Evolutionary conservation across 2,797 vertebrate species (phyloP).

Genomic region (Galaxias olidus): DNA sequence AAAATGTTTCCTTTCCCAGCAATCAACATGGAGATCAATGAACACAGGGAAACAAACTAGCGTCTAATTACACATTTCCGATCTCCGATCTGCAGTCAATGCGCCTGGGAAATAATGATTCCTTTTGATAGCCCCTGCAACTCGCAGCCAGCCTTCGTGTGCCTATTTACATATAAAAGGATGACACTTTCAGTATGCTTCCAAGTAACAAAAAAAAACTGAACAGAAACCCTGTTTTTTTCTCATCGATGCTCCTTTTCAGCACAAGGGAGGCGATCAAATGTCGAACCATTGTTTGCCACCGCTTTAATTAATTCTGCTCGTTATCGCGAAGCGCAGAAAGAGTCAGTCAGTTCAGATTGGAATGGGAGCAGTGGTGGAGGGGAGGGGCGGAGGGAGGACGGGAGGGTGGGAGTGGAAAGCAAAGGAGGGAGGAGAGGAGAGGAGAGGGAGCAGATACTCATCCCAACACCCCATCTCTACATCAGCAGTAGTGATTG

Average conservation of each 20-base stretch:
- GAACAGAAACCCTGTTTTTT: constrained; percentile 19
- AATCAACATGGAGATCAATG: constrained; percentile 63
- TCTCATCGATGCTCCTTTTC: constrained; percentile 51
- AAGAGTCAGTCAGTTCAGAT: constrained; percentile 61
- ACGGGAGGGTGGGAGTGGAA: constrained; percentile 42
- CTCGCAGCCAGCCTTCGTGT: constrained; percentile 38
- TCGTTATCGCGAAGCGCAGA: constrained; percentile 72
- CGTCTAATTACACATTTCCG: constrained; percentile 69
- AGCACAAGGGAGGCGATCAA: constrained; percentile 56
- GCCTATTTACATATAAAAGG: constrained; percentile 73
- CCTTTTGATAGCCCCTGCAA: constrained; percentile 53
- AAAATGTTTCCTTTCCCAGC: constrained; percentile 21
- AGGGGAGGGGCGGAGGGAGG: constrained; percentile 28
- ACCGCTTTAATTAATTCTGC: constrained; percentile 74
- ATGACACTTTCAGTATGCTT: constrained; percentile 30
- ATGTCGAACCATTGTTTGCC: constrained; percentile 73
- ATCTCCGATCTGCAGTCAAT: constrained; percentile 51
- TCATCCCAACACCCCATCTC: constrained; percentile 42
- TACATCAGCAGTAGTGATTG: constrained; percentile 60
- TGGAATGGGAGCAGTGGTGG: constrained; percentile 65
- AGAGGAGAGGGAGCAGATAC: constrained; percentile 19
- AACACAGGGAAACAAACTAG: constrained; percentile 48
- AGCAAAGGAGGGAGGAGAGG: constrained; percentile 28
- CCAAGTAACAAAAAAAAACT: constrained; percentile 38
- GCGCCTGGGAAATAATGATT: constrained; percentile 58